Base-by-base conservation (phyloP, 2,113 vertebrate genomes). In the Pogonocichla stellata region DNA sequence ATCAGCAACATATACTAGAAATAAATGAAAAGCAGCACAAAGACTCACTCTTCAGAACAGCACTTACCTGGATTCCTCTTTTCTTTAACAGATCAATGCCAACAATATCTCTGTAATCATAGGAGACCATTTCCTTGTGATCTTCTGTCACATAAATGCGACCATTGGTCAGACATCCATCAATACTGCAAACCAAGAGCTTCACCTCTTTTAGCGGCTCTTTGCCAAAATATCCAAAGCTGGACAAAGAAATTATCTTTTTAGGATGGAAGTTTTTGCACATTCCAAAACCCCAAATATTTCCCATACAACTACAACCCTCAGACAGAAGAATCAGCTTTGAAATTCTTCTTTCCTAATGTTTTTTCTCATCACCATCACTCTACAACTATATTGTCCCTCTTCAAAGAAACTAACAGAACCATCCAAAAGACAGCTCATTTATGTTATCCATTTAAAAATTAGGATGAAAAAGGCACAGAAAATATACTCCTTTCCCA, bases 161-260 rank as follows among this genome's bases (percentile, higher is more conserved):
- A 12, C 99, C 99, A 6, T 99, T 98, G 10, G 99, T 99, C 86
- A 99, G 96, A 92, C 99, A 99, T 17, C 98, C 99, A 12, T 98
- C 99, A 45, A 99, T 77, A 28, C 97, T 98, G 92, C 98, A 99
- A 87, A 99, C 97, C 94, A 99, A 90, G 28, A 99, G 97, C 66
- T 97, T 98, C 72, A 99, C 98, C 80, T 98, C 97, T 80, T 98
- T 98, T 6, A 98, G 97, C 8, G 97, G 98, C 64, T 97, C 97
- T 66, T 97, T 98, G 24, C 99, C 99, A 65, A 99, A 99, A 98
- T 99, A 99, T 23, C 99, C 99, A 48, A 98, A 99, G 91, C 99
- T 99, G 92, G 62, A 97, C 43, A 83, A 92, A 97, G 66, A 97
- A 97, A 79, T 64, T 80, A 87, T n/a, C 33, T 79, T 85, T 96